Evolutionary conservation across 2,888 invertebrate species (phyloP), one percentile per base, ranked within the genome.

Genomic region (Microctonus brassicae): DNA sequence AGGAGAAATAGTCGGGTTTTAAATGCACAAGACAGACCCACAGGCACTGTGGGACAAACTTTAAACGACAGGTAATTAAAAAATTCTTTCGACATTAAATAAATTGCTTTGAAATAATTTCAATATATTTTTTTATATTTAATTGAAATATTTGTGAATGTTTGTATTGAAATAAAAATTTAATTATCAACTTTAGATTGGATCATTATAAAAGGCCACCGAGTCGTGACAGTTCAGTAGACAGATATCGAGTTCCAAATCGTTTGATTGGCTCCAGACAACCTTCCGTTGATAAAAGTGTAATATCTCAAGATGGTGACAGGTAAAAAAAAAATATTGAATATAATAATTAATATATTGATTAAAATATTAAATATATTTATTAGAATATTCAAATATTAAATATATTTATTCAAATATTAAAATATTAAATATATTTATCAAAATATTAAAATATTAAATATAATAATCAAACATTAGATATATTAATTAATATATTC

Each of bases 161-260:
- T n/a, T n/a, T n/a, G n/a, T n/a, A n/a, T n/a, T n/a, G n/a, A n/a
- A n/a, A n/a, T n/a, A n/a, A n/a, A 29, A 29, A 5, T 29, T 29
- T 29, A n/a, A n/a, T n/a, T 29, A 5, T 29, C 29, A 3, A 29
- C 7, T 29, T n/a, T 90, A 93, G 88, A 90, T 94, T 97, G 86
- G 97, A 97, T 88, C 97, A 98, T 86, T 98, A 98, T 88, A 95
- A 96, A 88, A 90, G 95, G 86, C 95, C 96, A 66, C 95, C 96
- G 0, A 96, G 96, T 89, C 90, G 96, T 84, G 95, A 96, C 86
- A 93, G 94, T 73, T 95, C 95, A 79, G 94, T 95, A 58, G 96
- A 96, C 89, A 91, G 94, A 74, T 95, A 94, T 84, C 90, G 94
- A 74, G 93, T 94, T 26, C 90, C 92, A 63, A 91, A 91, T 77